phyloP scores from a whole-genome alignment of 2,797 vertebrate genomes.

The Vultur gryphus region DNA sequence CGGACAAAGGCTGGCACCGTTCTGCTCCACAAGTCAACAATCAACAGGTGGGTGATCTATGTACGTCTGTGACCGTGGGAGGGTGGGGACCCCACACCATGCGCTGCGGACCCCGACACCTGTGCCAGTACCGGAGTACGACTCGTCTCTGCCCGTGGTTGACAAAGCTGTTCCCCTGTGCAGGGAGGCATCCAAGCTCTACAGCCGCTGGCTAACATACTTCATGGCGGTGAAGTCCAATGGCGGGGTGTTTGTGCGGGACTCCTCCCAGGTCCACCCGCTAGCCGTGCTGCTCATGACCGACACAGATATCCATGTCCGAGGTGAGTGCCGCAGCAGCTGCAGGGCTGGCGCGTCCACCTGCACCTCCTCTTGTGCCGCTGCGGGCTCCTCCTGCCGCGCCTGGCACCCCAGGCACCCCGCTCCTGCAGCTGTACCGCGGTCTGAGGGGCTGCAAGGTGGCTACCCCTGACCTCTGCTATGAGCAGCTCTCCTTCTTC shows the following conservation, averaged over 20 bases:
- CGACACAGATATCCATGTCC: conserved; percentile 84
- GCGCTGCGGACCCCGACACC: fast-evolving
- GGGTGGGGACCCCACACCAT: not conserved
- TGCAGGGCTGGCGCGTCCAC: fast-evolving
- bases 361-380: not conserved
- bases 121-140: fast-evolving
- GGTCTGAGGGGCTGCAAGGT: not conserved
- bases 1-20: conserved; percentile 85
- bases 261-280: conserved; percentile 90
- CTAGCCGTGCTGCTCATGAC: conserved; percentile 91
- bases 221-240: conserved; percentile 91
- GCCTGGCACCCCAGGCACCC: not conserved
- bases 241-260: conserved; percentile 86
- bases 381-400: not conserved
- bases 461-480: not conserved
- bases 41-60: conserved; percentile 83
- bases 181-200: conserved; percentile 78
- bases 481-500: not conserved
- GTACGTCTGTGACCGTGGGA: not conserved
- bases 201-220: conserved; percentile 93
- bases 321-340: conserved; percentile 67
- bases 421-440: fast-evolving
- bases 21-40: conserved; percentile 89
- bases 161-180: not conserved
- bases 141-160: fast-evolving